A percentile compares a stretch with the other conserved stretches of the same genome.
Conservation (phyloP, 2,797 vertebrate genomes). For the Microctenopoma lineatum region DNA sequence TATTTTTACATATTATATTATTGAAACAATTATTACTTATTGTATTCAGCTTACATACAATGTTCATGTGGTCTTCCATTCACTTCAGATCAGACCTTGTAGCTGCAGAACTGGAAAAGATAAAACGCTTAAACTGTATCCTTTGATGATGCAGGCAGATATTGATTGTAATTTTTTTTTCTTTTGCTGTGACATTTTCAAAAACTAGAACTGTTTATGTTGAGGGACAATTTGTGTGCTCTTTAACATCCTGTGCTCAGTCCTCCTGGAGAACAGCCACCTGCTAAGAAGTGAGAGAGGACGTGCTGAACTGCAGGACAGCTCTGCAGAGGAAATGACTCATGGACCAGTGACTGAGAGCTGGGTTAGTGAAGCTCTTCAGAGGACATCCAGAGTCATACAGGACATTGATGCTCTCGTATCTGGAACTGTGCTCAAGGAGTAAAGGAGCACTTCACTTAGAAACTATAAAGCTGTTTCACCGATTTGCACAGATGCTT, state of each 20-base stretch:
- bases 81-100: constrained; percentile 72
- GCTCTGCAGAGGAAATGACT: constrained; percentile 8
- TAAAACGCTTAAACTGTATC: constrained; percentile 84
- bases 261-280: constrained; percentile 75
- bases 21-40: not conserved
- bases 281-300: constrained; percentile 34
- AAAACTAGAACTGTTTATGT: not conserved
- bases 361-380: constrained; percentile 72
- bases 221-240: not conserved
- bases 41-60: not conserved
- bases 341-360: constrained; percentile 47
- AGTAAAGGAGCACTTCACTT: not conserved
- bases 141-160: constrained; percentile 38
- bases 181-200: not conserved
- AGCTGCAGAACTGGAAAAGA: constrained; percentile 81
- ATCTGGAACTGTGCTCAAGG: constrained; percentile 43
- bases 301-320: not conserved
- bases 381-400: constrained; percentile 77
- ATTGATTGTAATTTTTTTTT: not conserved
- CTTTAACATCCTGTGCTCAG: constrained; percentile 71
- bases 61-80: constrained; percentile 2
- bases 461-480: not conserved
- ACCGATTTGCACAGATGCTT: not conserved
- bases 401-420: constrained; percentile 79
- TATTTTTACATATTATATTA: not conserved